phyloP scores from a whole-genome alignment of 2,888 invertebrate genomes.

The Brenthis ino region DNA sequence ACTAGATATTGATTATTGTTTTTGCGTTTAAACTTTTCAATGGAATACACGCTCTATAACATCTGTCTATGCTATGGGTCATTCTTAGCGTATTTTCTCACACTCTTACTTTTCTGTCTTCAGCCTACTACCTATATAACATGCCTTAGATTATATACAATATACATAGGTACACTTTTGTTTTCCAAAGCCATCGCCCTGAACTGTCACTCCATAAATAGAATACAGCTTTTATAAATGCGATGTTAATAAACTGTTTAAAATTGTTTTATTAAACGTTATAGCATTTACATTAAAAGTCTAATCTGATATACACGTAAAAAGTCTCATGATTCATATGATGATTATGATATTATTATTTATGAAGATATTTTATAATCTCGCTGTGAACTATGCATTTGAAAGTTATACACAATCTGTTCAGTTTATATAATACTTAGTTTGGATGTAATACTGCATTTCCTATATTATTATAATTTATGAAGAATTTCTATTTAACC shows the following conservation, averaged over 20 bases:
- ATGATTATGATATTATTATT: background rate
- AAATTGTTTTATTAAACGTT: too few species aligned
- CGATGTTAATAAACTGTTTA: background rate
- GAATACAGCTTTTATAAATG: background rate
- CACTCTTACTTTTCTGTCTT: conserved; percentile 43
- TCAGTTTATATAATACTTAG: conserved; percentile 14
- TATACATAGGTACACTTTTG: conserved; percentile 23
- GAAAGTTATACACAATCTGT: conserved; percentile 11
- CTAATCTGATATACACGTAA: background rate
- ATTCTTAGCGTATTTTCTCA: conserved; percentile 42
- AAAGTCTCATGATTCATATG: too few species aligned
- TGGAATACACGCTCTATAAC: conserved; percentile 32
- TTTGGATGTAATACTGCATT: conserved; percentile 3
- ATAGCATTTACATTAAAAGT: too few species aligned
- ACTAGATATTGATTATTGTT: conserved; percentile 14
- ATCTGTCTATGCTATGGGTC: conserved; percentile 32
- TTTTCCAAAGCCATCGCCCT: conserved; percentile 7
- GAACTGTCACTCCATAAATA: background rate
- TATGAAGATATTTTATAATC: conserved; percentile 19
- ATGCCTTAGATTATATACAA: conserved; percentile 33
- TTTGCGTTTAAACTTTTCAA: conserved; percentile 22
- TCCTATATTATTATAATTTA: conserved; percentile 19
- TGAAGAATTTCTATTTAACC: conserved; percentile 21
- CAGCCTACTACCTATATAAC: conserved; percentile 28
- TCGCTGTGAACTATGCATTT: conserved; percentile 8